phyloP scores from a whole-genome alignment of 2,113 vertebrate species.

The Antigone vipio region DNA sequence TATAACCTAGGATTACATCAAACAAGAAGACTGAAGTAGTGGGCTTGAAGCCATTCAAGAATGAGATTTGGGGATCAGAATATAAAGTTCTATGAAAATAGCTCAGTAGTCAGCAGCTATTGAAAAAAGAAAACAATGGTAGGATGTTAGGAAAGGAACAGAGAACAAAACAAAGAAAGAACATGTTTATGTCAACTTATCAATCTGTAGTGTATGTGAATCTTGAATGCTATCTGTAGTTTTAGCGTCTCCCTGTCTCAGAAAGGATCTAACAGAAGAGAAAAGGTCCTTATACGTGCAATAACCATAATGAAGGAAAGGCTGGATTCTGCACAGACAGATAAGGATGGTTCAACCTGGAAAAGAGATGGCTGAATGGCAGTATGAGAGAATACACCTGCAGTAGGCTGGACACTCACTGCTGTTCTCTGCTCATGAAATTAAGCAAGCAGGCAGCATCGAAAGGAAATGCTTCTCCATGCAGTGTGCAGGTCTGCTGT shows the following conservation, averaged over 20 bases:
- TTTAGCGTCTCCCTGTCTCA: neutral
- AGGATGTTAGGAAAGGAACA: neutral
- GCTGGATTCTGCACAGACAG: neutral
- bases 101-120: neutral
- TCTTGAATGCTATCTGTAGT: neutral
- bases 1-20: neutral
- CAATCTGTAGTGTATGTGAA: rapidly evolving
- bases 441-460: neutral
- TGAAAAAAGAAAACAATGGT: neutral
- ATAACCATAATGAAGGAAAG: neutral
- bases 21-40: neutral
- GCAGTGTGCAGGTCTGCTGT: neutral
- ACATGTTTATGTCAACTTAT: neutral
- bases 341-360: neutral
- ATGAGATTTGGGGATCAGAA: neutral
- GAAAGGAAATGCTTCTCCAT: neutral
- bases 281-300: rapidly evolving
- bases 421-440: neutral
- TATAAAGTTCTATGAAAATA: neutral
- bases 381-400: neutral
- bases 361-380: neutral
- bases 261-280: neutral
- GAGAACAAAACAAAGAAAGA: neutral
- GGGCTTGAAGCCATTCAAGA: neutral
- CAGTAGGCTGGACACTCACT: neutral